Evolutionary conservation across 2,888 invertebrate species (phyloP), one percentile per base, ranked within the genome.

Genomic region (Diachrysia chrysitis): DNA sequence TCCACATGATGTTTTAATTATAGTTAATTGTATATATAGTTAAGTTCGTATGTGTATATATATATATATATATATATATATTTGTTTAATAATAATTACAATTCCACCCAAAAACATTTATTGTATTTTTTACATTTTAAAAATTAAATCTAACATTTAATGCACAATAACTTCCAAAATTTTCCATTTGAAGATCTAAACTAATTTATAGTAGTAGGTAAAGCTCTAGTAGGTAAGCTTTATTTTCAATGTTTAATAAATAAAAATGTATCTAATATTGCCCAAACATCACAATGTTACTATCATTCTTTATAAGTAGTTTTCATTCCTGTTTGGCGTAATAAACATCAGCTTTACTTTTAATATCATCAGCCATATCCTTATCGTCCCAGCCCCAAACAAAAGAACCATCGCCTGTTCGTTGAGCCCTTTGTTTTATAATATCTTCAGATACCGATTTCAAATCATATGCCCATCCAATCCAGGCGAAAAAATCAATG

Each of bases 381-480:
- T 72, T 76, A 21, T 81, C 73, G 55, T 63, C 69, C 63, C 71
- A 69, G 0, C 87, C 86, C 86, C 86, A 88, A 14, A 86, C 61
- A 66, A 84, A 66, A 0, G 84, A 83, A 0, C 90, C 89, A 66
- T 91, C 90, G 0, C 92, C 91, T 14, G 87, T 89, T 66, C 86
- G 84, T 51, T 76, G 60, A 0, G 73, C 64, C 63, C 88, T 83
- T 4, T 61, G 65, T 57, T 79, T 75, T 5, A 90, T 79, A 1
- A 86, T 64, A 42, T 85, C 79, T 16, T 77, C 58, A 0, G 88
- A 63, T 0, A 80, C 89, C 0, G 84, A 84, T 64, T 89, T 90
- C 42, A 90, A 48, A 55, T 90, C 90, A 65, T 90, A 89, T 3
- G 90, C 90, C 90, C 88, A 90, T 16, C 90, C 90, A 7, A 90